These are phyloP conservation scores for Coracopsis vasa DNA, from an alignment of 2,113 vertebrate species.

Conservation along the genomic window DNA sequence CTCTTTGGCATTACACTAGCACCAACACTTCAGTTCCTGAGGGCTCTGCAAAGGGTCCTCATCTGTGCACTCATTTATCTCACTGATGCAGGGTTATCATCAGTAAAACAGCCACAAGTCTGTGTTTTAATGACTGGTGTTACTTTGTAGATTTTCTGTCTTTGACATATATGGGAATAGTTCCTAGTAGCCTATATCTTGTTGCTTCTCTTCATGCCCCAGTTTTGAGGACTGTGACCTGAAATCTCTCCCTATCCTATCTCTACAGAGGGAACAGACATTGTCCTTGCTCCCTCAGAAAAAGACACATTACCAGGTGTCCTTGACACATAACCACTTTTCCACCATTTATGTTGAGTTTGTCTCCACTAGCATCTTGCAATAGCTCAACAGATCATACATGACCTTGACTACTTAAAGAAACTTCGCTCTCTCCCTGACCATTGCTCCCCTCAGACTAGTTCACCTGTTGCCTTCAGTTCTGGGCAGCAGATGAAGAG, in stretches of 20 bases:
- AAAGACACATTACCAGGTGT: not conserved
- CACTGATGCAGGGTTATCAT: not conserved
- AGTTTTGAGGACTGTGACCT: not conserved
- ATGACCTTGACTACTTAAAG: not conserved
- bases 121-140: not conserved
- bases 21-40: not conserved
- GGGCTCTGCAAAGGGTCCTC: not conserved
- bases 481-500: not conserved
- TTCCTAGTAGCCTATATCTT: not conserved
- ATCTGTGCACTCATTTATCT: not conserved
- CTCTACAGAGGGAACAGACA: not conserved
- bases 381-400: not conserved
- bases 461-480: not conserved
- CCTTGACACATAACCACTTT: not conserved
- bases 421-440: not conserved
- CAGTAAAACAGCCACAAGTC: not conserved
- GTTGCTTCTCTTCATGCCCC: not conserved
- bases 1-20: not conserved
- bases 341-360: not conserved
- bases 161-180: not conserved
- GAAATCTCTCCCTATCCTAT: not conserved
- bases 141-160: not conserved
- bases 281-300: not conserved
- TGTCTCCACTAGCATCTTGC: not conserved
- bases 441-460: not conserved